phyloP scores from a whole-genome alignment of 2,888 invertebrate species.

The Macrophya annulata region DNA sequence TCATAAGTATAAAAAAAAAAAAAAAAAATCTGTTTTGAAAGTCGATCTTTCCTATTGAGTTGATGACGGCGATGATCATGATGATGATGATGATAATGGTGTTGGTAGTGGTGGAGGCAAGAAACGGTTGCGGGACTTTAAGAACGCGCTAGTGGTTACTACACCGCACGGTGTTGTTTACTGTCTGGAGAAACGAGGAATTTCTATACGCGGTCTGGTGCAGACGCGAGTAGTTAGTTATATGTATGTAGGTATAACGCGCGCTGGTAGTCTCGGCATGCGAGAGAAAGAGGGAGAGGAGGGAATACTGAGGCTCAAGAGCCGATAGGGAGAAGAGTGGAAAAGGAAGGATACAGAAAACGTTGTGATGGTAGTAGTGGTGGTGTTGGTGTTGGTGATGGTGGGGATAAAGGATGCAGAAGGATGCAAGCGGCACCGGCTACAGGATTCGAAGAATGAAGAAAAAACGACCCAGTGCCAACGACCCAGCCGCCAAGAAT shows the following conservation, averaged over 20 bases:
- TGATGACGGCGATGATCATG: too few species aligned
- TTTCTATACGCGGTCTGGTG: slow-evolving; percentile 65
- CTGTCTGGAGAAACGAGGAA: slow-evolving; percentile 71
- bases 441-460: slow-evolving; percentile 76
- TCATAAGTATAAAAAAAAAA: background rate
- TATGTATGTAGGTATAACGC: slow-evolving; percentile 1
- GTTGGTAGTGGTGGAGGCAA: background rate
- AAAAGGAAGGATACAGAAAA: slow-evolving; percentile 34
- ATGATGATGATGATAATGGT: too few species aligned
- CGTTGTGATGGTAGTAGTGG: too few species aligned
- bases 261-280: slow-evolving; percentile 40
- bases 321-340: too few species aligned
- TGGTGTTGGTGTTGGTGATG: too few species aligned
- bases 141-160: slow-evolving; percentile 36
- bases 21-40: background rate
- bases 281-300: slow-evolving; percentile 47
- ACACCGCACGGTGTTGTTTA: slow-evolving; percentile 71
- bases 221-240: slow-evolving; percentile 45
- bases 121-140: slow-evolving; percentile 21
- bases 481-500: slow-evolving; percentile 69
- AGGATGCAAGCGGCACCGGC: slow-evolving; percentile 56
- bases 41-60: slow-evolving; percentile 8
- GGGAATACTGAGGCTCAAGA: too few species aligned
- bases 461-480: slow-evolving; percentile 73
- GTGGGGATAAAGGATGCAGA: slow-evolving; percentile 51